These are phyloP conservation scores for Beroe forskalii DNA, from an alignment of 37 sponge, comb jelly and placozoan genomes.

Conservation along the genomic window DNA sequence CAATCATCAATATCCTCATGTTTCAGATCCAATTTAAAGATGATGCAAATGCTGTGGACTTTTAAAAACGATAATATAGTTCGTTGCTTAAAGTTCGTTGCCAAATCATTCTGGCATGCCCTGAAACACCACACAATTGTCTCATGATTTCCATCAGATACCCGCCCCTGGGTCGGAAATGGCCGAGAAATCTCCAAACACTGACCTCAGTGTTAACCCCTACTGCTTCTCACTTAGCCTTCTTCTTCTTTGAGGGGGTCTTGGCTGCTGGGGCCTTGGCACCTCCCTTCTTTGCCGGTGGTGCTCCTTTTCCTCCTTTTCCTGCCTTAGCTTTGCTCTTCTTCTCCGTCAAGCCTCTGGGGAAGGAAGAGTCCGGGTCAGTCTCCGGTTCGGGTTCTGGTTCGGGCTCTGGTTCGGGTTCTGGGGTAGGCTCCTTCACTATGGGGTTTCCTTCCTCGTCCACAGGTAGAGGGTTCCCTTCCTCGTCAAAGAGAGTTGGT, in stretches of 20 bases:
- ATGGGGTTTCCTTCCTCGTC: slow-evolving; percentile 54
- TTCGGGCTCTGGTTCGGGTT: slow-evolving; percentile 52
- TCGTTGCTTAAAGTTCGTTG: too few species aligned
- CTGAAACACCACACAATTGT: too few species aligned
- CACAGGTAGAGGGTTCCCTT: not conserved
- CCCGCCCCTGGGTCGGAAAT: too few species aligned
- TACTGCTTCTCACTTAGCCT: slow-evolving; percentile 12
- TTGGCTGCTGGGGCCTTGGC: not conserved
- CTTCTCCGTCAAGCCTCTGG: slow-evolving; percentile 48
- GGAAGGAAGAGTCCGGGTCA: slow-evolving; percentile 32
- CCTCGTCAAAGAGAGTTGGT: not conserved
- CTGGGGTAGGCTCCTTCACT: slow-evolving; percentile 51
- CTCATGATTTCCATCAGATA: too few species aligned
- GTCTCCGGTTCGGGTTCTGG: slow-evolving; percentile 56
- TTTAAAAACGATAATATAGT: too few species aligned
- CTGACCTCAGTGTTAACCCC: too few species aligned
- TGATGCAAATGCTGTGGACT: too few species aligned
- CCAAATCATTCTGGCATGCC: too few species aligned
- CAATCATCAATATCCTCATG: too few species aligned
- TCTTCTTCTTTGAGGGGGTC: not conserved
- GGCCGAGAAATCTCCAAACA: too few species aligned
- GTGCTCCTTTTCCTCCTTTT: slow-evolving; percentile 35
- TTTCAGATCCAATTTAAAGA: too few species aligned
- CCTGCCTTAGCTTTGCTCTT: slow-evolving; percentile 38
- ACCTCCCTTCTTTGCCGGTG: slow-evolving; percentile 14